Evolutionary conservation across 2,888 invertebrate species (phyloP), one percentile per base, ranked within the genome.

Genomic region (Stenoptilia bipunctidactyla): DNA sequence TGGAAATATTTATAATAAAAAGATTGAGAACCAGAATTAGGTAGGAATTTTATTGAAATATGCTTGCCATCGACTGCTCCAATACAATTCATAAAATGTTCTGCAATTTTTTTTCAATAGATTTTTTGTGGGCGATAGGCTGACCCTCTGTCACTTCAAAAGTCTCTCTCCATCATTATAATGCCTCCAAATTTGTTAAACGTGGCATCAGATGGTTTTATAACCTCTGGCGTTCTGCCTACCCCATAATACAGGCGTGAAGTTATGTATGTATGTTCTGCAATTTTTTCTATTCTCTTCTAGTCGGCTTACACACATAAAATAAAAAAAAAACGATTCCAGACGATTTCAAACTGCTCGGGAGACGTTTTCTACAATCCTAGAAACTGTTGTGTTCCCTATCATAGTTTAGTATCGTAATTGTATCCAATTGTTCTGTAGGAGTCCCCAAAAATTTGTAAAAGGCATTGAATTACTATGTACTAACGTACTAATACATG

Each of bases 31-130:
- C 20, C 20, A 5, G 20, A 3, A 20, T 5, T 20, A 20, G 20
- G 20, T 20, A 8, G 20, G 20, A 5, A 20, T 35, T 48, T 36
- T 36, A 51, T 53, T 15, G 12, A 33, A 9, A 47, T 37, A 40
- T 46, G 52, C 42, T 51, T 52, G 20, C 51, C 48, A 33, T 51
- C 52, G 9, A 51, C 40, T 15, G 44, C 36, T n/a, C 49, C 52
- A 15, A 49, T 34, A 36, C 45, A 49, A 36, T 15, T 13, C 37
- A 45, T 44, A 41, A 48, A 48, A 15, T 39, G 35, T 13, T 40
- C 33, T 9, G 49, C 45, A 30, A 50, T 37, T 40, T 41, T 36
- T 36, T 41, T 20, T 48, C 50, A 47, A 35, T 44, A 41, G 36
- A 1, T 15, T 36, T 42, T n/a, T n/a, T n/a, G n/a, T n/a, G n/a